A percentile compares a stretch with the other conserved stretches of the same genome.
phyloP scores from a whole-genome alignment of 23 tunicate species.

The Phallusia fumigata region DNA sequence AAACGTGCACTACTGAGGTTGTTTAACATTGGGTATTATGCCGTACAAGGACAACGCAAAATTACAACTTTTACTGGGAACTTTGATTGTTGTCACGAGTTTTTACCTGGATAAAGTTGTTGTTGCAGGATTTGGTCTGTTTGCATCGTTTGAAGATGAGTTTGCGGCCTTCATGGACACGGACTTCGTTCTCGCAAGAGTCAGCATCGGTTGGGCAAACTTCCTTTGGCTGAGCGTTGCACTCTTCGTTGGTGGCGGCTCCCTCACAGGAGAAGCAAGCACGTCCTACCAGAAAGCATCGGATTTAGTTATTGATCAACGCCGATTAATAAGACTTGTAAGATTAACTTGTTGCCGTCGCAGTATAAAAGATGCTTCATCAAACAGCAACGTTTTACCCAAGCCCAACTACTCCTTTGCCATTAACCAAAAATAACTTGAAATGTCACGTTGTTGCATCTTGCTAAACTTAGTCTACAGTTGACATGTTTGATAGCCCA shows the following conservation, averaged over 20 bases:
- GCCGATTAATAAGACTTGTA: neutral
- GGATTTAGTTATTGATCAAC: too few relatives aligned
- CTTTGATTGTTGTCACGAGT: too few relatives aligned
- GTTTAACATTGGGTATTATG: neutral
- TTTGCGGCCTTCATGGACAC: conserved; percentile 77
- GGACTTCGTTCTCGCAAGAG: conserved; percentile 98
- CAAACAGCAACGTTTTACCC: too few relatives aligned
- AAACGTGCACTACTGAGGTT: neutral
- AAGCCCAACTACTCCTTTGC: too few relatives aligned
- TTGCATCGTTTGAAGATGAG: conserved; percentile 95
- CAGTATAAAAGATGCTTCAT: too few relatives aligned
- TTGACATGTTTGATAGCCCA: too few relatives aligned
- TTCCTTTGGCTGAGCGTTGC: conserved; percentile 58
- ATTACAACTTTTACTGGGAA: too few relatives aligned
- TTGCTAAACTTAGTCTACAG: too few relatives aligned
- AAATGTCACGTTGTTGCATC: too few relatives aligned
- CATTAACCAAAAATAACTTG: too few relatives aligned
- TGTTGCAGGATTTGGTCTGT: conserved; percentile 91
- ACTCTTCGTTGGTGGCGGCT: conserved; percentile 83
- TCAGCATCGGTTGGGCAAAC: conserved; percentile 87
- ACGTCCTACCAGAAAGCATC: conserved; percentile 64
- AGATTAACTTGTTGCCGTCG: too few relatives aligned
- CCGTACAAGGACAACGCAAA: neutral
- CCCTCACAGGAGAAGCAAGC: conserved; percentile 84
- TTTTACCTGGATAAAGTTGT: conserved; percentile 89